These are phyloP conservation scores for Wasmannia auropunctata DNA, from an alignment of 1,140 invertebrate genomes.

Conservation along the genomic window DNA sequence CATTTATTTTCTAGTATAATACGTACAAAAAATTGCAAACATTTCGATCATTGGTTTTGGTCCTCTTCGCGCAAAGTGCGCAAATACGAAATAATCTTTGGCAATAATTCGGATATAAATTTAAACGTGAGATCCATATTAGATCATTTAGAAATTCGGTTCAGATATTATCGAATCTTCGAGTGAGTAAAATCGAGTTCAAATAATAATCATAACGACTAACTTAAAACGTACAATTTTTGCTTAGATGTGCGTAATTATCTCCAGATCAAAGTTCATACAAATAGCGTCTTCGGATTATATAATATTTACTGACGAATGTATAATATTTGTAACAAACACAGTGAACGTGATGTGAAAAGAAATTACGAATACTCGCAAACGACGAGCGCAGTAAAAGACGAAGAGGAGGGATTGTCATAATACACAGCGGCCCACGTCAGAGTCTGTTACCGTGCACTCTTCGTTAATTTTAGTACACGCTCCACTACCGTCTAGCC, in stretches of 20 bases:
- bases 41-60: too few relatives aligned
- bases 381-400: background rate
- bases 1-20: too few relatives aligned
- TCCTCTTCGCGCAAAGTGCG: too few relatives aligned
- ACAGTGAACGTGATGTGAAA: background rate
- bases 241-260: background rate
- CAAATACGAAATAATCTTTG: too few relatives aligned
- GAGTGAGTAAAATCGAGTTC: background rate
- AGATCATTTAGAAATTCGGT: too few relatives aligned
- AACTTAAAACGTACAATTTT: background rate
- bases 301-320: background rate
- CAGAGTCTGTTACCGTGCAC: background rate
- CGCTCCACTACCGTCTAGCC: constrained; percentile 22
- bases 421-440: background rate
- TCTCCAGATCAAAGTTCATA: background rate
- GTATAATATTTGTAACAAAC: background rate
- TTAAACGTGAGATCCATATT: too few relatives aligned
- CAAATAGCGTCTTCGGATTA: background rate
- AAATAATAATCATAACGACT: background rate
- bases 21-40: too few relatives aligned
- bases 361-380: background rate
- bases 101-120: too few relatives aligned
- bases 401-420: constrained; percentile 11
- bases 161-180: too few relatives aligned
- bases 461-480: constrained; percentile 46